A percentile compares a stretch with the other conserved stretches of the same genome.
These are phyloP conservation scores for Elysia crispata DNA, from an alignment of 2,888 invertebrate species.

Conservation along the genomic window DNA sequence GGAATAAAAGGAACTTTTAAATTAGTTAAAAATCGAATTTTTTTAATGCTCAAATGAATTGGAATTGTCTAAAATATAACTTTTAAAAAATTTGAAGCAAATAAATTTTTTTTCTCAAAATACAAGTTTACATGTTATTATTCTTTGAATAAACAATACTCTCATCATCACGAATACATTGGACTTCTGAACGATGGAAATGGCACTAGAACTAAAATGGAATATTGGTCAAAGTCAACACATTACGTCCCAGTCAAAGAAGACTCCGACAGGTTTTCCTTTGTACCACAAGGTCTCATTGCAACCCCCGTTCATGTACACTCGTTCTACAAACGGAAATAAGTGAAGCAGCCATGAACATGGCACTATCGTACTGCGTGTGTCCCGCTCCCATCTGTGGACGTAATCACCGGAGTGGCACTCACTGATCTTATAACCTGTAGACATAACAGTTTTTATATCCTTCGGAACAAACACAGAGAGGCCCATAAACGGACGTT, in stretches of 20 bases:
- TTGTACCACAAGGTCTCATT: conserved; percentile 51
- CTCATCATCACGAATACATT: no score
- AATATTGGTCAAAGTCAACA: conserved; percentile 5
- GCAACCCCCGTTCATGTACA: conserved; percentile 38
- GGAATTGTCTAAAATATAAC: no score
- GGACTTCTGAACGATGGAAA: no score
- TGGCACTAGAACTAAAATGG: no score
- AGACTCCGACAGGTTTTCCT: conserved; percentile 31
- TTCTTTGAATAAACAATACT: no score
- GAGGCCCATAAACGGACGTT: conserved; percentile 52
- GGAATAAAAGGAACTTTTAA: no score
- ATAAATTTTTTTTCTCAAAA: no score
- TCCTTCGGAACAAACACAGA: conserved; percentile 53
- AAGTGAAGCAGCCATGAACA: conserved; percentile 50
- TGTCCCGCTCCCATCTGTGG: conserved; percentile 47
- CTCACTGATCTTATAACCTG: conserved; percentile 42
- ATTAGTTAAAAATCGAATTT: no score
- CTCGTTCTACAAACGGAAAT: conserved; percentile 54
- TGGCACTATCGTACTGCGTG: conserved; percentile 27
- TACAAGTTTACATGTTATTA: no score
- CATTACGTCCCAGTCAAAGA: conserved; percentile 5
- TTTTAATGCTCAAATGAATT: no score
- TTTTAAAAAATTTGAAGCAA: no score
- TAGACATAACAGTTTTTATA: conserved; percentile 41
- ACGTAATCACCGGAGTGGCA: conserved; percentile 49